A percentile compares a stretch with the other conserved stretches of the same genome.
Conservation (phyloP, 1,140 invertebrate species). For the Halesus radiatus region DNA sequence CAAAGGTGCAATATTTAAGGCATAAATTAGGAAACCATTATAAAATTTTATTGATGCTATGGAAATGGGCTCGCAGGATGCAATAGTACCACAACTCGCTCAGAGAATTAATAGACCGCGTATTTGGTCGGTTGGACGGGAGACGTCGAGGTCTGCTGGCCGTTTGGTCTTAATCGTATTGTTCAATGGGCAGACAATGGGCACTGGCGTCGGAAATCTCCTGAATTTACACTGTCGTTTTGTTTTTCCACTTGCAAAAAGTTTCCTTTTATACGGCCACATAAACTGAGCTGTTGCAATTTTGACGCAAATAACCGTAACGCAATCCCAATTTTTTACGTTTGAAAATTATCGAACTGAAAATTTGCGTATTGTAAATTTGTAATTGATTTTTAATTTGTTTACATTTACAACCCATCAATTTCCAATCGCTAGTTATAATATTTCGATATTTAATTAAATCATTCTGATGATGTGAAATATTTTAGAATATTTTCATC, state of each 20-base stretch:
- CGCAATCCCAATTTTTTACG: too few relatives aligned
- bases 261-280: conserved; percentile 30
- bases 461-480: too few relatives aligned
- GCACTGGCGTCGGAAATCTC: conserved; percentile 28
- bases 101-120: conserved; percentile 26
- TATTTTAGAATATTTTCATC: too few relatives aligned
- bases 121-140: conserved; percentile 3
- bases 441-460: too few relatives aligned
- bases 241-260: neutral
- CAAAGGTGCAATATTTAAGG: too few relatives aligned
- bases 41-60: conserved; percentile 4
- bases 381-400: too few relatives aligned
- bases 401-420: too few relatives aligned
- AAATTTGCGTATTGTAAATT: too few relatives aligned
- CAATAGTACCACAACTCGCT: conserved; percentile 19
- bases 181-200: conserved; percentile 44
- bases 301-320: too few relatives aligned
- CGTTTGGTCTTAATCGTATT: conserved; percentile 26
- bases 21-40: too few relatives aligned
- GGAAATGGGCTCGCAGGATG: conserved; percentile 20
- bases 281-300: neutral
- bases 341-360: too few relatives aligned
- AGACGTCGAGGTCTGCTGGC: conserved; percentile 42
- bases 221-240: conserved; percentile 34
- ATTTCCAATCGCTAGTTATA: too few relatives aligned